These are phyloP conservation scores for Platycheirus albimanus DNA, from an alignment of 2,888 invertebrate genomes.

Conservation along the genomic window DNA sequence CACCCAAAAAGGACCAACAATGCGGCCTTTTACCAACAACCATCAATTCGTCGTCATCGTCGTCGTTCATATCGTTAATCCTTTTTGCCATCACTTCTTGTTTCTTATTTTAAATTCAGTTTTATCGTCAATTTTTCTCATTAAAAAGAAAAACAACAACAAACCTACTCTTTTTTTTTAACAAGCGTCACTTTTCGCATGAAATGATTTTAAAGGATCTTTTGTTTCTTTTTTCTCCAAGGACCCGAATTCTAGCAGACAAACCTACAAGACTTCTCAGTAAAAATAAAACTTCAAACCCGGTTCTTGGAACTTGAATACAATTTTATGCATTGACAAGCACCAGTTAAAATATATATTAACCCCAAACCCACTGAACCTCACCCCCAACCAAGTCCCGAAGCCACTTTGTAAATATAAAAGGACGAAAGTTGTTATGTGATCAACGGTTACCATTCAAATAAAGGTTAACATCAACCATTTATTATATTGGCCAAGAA, in stretches of 20 bases:
- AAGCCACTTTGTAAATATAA: constrained; percentile 7
- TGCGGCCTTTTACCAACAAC: not conserved
- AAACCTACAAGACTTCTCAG: not conserved
- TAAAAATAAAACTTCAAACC: not conserved
- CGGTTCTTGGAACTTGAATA: constrained; percentile 1
- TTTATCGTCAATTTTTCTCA: constrained; percentile 25
- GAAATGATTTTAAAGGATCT: constrained; percentile 12
- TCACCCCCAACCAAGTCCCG: not conserved
- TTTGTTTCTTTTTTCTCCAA: constrained; percentile 1
- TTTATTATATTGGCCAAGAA: constrained; percentile 34
- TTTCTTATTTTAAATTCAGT: constrained; percentile 24
- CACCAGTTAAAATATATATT: constrained; percentile 1
- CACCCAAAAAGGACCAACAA: not conserved
- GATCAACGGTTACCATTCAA: constrained; percentile 9
- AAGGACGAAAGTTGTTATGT: not conserved
- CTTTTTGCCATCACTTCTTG: not conserved
- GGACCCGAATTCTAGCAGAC: not conserved
- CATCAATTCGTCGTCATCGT: not conserved
- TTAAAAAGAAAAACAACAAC: constrained; percentile 7
- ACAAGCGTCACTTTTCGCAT: not conserved
- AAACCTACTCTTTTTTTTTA: not conserved
- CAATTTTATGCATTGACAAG: constrained; percentile 29
- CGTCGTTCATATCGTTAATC: constrained; percentile 4
- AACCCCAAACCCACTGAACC: not conserved
- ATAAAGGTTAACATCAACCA: constrained; percentile 37